phyloP scores from a whole-genome alignment of 2,797 vertebrate species.

The Macrochelys suwanniensis region DNA sequence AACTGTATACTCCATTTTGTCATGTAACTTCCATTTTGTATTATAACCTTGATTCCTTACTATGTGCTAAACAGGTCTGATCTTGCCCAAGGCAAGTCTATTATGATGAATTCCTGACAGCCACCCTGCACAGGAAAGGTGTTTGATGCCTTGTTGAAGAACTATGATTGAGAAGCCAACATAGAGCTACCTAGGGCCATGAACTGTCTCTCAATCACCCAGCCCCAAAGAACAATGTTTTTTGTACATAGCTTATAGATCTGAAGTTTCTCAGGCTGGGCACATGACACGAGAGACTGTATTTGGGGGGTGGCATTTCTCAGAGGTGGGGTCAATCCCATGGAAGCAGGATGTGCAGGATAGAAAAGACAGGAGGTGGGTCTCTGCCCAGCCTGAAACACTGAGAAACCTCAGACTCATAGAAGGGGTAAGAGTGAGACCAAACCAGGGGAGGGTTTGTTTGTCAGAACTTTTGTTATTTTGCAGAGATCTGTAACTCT shows the following conservation, averaged over 20 bases:
- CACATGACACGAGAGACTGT: background rate
- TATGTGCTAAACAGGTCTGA: background rate
- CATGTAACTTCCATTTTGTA: background rate
- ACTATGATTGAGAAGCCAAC: background rate
- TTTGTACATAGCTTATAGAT: background rate
- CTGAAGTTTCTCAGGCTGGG: background rate
- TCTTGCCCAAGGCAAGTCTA: background rate
- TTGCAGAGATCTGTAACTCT: background rate
- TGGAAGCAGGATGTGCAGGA: too few species aligned
- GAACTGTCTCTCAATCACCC: background rate
- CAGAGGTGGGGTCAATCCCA: background rate
- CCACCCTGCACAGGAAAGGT: background rate
- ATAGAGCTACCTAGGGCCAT: background rate
- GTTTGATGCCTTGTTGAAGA: background rate
- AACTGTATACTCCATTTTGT: background rate
- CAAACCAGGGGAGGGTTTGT: background rate
- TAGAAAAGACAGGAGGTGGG: background rate
- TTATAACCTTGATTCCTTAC: background rate
- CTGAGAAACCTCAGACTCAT: background rate
- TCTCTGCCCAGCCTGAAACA: background rate
- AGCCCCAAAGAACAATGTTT: background rate
- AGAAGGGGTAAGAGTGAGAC: background rate
- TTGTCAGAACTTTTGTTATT: background rate
- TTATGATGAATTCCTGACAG: background rate
- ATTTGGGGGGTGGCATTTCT: background rate